phyloP scores from a whole-genome alignment of 2,888 invertebrate genomes.

The Drosophila melanocephala region DNA sequence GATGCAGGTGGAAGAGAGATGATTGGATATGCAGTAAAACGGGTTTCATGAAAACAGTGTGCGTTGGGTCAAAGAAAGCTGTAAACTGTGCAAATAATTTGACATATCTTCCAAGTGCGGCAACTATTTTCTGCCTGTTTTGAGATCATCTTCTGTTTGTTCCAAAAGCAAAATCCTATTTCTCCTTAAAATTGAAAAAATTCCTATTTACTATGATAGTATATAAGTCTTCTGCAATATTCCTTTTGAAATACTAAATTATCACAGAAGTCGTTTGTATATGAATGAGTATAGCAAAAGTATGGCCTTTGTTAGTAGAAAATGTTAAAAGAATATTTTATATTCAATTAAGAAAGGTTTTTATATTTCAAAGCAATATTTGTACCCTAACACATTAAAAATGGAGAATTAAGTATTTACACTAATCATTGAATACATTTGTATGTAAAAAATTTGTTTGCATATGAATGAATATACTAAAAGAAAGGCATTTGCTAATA shows the following conservation, averaged over 20 bases:
- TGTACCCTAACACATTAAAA: background rate
- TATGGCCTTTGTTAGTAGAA: accelerated
- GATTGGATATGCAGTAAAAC: background rate
- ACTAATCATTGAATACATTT: background rate
- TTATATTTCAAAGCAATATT: background rate
- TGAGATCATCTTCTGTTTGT: background rate
- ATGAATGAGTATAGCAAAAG: background rate
- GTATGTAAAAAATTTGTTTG: background rate
- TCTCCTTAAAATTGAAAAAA: background rate
- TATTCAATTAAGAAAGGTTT: background rate
- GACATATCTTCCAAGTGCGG: background rate
- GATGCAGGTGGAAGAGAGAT: background rate
- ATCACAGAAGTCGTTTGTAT: background rate
- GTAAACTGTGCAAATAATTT: background rate
- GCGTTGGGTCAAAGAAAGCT: conserved; percentile 2
- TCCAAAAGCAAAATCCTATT: background rate
- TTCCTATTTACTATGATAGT: background rate
- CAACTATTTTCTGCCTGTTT: background rate
- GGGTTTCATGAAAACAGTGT: background rate
- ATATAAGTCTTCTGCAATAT: background rate
- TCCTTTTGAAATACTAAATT: background rate
- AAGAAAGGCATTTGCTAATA: background rate
- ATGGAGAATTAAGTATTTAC: background rate
- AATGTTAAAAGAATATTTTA: background rate
- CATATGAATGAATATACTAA: background rate